phyloP scores from a whole-genome alignment of 2,113 vertebrate species.

The Pristiophorus japonicus region DNA sequence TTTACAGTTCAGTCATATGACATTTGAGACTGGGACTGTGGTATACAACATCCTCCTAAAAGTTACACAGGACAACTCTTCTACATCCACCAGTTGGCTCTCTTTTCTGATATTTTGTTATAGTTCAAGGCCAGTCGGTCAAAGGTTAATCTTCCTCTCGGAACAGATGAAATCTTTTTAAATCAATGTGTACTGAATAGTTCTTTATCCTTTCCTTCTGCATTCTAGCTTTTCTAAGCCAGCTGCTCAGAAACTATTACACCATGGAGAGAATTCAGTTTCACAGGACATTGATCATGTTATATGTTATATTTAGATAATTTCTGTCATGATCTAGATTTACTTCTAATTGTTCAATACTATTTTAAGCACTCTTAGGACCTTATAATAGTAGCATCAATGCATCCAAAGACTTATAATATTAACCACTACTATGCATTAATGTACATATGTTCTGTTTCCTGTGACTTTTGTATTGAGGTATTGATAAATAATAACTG shows the following conservation, averaged over 20 bases:
- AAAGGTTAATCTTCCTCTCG: neutral
- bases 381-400: neutral
- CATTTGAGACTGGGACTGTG: slow-evolving; percentile 27
- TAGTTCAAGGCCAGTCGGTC: neutral
- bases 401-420: neutral
- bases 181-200: neutral
- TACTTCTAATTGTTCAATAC: neutral
- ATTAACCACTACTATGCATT: neutral
- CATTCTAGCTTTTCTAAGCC: neutral
- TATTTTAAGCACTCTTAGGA: neutral
- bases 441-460: neutral
- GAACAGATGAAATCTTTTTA: neutral
- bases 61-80: slow-evolving; percentile 37
- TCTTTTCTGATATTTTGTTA: slow-evolving; percentile 39
- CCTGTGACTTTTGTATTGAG: neutral
- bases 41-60: neutral
- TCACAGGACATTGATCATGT: neutral
- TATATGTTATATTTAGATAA: neutral
- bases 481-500: neutral
- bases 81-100: slow-evolving; percentile 32
- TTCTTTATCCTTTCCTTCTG: neutral
- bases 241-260: slow-evolving; percentile 18
- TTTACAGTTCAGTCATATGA: neutral
- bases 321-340: neutral
- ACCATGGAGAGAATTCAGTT: neutral